Evolutionary conservation across 2,888 invertebrate species (phyloP), one percentile per base, ranked within the genome.

Genomic region (Incurvaria masculella): DNA sequence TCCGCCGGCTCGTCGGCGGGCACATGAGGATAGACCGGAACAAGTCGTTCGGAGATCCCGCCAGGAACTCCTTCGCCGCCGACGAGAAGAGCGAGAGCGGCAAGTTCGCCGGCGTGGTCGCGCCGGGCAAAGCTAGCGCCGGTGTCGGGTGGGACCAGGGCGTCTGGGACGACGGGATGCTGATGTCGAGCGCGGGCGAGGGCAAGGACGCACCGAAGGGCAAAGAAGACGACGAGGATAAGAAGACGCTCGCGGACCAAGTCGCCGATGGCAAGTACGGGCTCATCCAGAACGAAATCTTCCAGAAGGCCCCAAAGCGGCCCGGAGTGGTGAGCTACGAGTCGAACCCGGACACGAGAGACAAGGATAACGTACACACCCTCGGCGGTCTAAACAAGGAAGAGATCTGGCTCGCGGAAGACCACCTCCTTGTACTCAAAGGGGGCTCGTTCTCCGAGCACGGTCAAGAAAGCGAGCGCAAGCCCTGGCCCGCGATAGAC

Each of bases 251-350:
- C 33, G 84, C 91, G n/a, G 91, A 93, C 71, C 93, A 93, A 72
- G 91, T 93, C 56, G 88, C 89, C 51, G 94, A 94, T 63, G 94
- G 93, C 40, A 93, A 93, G 71, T 94, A 94, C 69, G 93, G 91
- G 26, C 78, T 94, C 5, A 91, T 94, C 55, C 92, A 93, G 63
- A 88, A 89, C 60, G 92, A 93, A 68, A 80, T 93, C 52, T 91
- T 92, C 62, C 71, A 82, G 1, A 82, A 83, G 50, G 75, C 81
- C 2, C 85, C 88, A 2, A 85, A 87, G 62, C 78, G 90, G 45
- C 93, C 92, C 0, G 93, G 90, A 2, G 85, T 94, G 33, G 74
- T 94, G 39, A 93, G 92, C 64, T 94, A 94, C 63, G 82, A 86
- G 44, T 80, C 83, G 5, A 93, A 93, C 61, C 81, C 88, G 0